Conservation (phyloP, 37 sponge, comb jelly and placozoan genomes). For the Amphimedon queenslandica region DNA sequence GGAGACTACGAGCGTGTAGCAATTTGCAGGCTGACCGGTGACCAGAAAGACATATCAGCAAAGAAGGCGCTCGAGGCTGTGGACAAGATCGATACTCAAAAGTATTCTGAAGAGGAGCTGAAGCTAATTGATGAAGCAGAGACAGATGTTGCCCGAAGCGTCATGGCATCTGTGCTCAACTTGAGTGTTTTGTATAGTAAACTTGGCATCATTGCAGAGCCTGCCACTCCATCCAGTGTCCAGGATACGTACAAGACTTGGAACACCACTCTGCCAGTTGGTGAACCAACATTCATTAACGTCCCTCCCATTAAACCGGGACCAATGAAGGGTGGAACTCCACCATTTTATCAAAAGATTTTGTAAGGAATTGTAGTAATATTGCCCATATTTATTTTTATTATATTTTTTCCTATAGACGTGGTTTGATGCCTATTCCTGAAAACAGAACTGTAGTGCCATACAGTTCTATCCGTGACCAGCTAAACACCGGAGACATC, state of each 20-base stretch:
- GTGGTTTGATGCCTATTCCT: conserved; percentile 36
- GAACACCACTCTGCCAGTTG: background rate
- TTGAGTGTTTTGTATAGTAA: background rate
- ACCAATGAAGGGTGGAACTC: background rate
- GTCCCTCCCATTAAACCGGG: background rate
- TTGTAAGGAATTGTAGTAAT: background rate
- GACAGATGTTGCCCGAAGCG: background rate
- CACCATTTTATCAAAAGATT: background rate
- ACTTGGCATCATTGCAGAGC: background rate
- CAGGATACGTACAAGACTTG: too few species aligned
- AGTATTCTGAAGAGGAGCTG: background rate
- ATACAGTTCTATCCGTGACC: background rate
- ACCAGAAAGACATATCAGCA: conserved; percentile 20
- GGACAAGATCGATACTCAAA: background rate
- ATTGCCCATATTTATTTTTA: background rate
- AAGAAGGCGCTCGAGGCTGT: background rate
- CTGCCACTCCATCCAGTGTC: background rate
- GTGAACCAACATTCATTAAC: background rate
- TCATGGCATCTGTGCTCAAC: background rate
- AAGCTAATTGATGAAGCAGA: background rate
- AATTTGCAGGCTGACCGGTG: conserved; percentile 33
- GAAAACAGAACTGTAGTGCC: conserved; percentile 9
- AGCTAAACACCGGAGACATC: conserved; percentile 45
- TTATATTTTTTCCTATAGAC: conserved; percentile 11
- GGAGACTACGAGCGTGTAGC: conserved; percentile 53